A percentile compares a stretch with the other conserved stretches of the same genome.
phyloP scores from a whole-genome alignment of 1,140 invertebrate genomes.

The Drosophila guanche region DNA sequence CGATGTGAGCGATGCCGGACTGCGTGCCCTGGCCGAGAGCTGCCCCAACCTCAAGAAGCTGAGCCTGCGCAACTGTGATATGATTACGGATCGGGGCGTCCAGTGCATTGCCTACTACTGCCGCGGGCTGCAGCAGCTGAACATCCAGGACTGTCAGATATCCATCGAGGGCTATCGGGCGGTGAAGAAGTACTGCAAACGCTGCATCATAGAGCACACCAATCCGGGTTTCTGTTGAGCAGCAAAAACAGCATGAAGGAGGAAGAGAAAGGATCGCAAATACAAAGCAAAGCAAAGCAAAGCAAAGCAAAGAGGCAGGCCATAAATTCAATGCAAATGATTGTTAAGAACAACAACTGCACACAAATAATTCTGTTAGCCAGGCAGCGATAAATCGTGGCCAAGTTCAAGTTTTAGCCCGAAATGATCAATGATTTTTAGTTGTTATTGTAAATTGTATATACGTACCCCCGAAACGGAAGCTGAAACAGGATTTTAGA shows the following conservation, averaged over 20 bases:
- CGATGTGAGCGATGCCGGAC: constrained; percentile 94
- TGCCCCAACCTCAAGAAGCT: constrained; percentile 96
- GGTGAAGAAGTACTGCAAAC: constrained; percentile 95
- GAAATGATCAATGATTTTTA: constrained; percentile 28
- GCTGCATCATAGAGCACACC: constrained; percentile 96
- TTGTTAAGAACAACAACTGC: constrained; percentile 57
- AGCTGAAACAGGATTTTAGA: constrained; percentile 57
- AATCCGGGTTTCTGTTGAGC: constrained; percentile 94
- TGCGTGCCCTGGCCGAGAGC: constrained; percentile 92
- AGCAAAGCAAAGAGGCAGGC: constrained; percentile 74
- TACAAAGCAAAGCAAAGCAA: constrained; percentile 68
- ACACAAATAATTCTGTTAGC: constrained; percentile 19
- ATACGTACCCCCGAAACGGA: constrained; percentile 7
- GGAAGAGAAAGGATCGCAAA: neutral
- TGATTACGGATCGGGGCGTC: constrained; percentile 93
- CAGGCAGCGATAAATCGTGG: constrained; percentile 8
- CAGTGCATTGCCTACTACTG: constrained; percentile 94
- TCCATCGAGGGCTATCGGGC: constrained; percentile 94
- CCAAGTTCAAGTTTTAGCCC: constrained; percentile 5
- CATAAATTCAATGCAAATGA: constrained; percentile 60
- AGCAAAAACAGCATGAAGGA: neutral
- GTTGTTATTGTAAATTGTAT: constrained; percentile 60
- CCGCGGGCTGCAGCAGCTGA: constrained; percentile 93
- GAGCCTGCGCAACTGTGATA: constrained; percentile 94
- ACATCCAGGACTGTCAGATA: constrained; percentile 95